A percentile compares a stretch with the other conserved stretches of the same genome.
Conservation (phyloP, 2,113 vertebrate species). For the Miniopterus natalensis region DNA sequence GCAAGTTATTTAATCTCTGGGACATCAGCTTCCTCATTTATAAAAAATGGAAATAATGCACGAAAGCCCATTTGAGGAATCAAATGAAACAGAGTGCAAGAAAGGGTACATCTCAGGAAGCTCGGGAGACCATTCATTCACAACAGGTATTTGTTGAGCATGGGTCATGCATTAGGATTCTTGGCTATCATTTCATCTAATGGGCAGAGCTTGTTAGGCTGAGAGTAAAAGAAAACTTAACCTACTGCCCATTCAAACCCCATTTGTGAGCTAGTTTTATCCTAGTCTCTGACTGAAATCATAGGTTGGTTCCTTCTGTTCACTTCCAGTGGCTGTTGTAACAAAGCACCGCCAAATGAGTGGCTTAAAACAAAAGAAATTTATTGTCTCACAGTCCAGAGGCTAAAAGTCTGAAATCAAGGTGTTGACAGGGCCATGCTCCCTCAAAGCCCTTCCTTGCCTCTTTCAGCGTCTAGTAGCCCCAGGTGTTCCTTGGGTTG, state of each 20-base stretch:
- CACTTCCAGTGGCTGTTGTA: not conserved
- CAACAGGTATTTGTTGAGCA: not conserved
- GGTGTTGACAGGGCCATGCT: not conserved
- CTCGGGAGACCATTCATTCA: not conserved
- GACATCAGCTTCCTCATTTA: not conserved
- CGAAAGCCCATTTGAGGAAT: not conserved
- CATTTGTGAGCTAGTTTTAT: not conserved
- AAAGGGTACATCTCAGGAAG: not conserved
- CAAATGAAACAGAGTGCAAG: not conserved
- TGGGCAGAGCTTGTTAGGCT: not conserved
- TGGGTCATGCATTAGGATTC: not conserved
- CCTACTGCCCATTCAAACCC: not conserved
- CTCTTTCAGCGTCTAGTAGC: not conserved
- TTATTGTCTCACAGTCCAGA: not conserved
- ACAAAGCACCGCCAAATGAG: not conserved
- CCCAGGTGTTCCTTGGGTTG: not conserved
- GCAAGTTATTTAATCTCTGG: not conserved
- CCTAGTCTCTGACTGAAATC: not conserved
- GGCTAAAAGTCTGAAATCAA: not conserved
- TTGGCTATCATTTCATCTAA: not conserved
- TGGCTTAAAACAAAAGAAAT: not conserved
- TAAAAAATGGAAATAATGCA: conserved; percentile 31
- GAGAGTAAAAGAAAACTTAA: not conserved
- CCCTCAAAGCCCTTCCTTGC: not conserved
- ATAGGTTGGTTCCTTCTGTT: not conserved